Percentiles rank a stretch among this genome's conserved stretches.
phyloP scores from a whole-genome alignment of 1,140 invertebrate genomes.

The Hycleus cichorii region DNA sequence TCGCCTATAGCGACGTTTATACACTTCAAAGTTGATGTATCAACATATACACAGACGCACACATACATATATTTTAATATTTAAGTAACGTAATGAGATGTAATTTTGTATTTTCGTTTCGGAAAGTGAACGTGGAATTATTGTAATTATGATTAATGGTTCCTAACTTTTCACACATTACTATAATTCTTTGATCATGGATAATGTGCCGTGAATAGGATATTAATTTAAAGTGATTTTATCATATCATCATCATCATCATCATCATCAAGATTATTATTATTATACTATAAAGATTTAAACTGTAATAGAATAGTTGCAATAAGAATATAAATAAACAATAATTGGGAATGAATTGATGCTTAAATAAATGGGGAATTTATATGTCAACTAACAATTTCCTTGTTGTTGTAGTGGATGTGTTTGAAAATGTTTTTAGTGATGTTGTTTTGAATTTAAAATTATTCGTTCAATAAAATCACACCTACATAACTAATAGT shows the following conservation, averaged over 20 bases:
- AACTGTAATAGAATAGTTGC: no score
- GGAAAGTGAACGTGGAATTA: slow-evolving; percentile 16
- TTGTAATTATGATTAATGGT: slow-evolving; percentile 23
- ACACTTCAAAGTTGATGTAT: slow-evolving; percentile 19
- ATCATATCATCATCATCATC: background rate
- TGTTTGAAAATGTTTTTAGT: no score
- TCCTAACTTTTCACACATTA: slow-evolving; percentile 15
- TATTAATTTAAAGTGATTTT: slow-evolving; percentile 22
- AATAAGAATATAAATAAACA: no score
- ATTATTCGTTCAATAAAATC: no score
- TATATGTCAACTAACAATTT: no score
- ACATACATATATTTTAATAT: slow-evolving; percentile 16
- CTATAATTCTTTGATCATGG: slow-evolving; percentile 7
- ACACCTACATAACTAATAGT: no score
- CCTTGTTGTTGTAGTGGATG: no score
- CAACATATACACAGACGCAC: slow-evolving; percentile 1
- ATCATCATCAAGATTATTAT: no score
- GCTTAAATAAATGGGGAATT: no score
- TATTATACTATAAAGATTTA: no score
- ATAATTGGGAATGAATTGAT: no score
- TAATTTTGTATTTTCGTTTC: slow-evolving; percentile 17
- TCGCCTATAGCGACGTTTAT: slow-evolving; percentile 5
- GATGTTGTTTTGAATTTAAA: no score
- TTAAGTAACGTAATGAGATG: slow-evolving; percentile 22
- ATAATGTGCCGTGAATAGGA: slow-evolving; percentile 11